A percentile compares a stretch with the other conserved stretches of the same genome.
These are phyloP conservation scores for Parotia lawesii DNA, from an alignment of 2,113 vertebrate genomes.

Conservation along the genomic window DNA sequence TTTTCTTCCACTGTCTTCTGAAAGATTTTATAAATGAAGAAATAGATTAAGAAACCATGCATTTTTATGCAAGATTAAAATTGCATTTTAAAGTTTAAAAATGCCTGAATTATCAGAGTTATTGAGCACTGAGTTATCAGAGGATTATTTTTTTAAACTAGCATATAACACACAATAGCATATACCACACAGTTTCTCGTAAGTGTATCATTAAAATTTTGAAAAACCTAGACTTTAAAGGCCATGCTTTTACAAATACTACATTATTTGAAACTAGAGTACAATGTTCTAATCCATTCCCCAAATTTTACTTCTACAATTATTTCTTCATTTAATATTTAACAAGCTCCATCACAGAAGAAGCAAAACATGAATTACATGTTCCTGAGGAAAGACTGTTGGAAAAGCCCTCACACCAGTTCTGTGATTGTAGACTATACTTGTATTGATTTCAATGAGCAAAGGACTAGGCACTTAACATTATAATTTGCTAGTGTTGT, in stretches of 20 bases:
- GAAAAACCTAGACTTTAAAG: not conserved
- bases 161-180: not conserved
- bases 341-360: not conserved
- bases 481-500: not conserved
- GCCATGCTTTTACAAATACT: not conserved
- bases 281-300: not conserved
- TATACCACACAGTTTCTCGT: not conserved
- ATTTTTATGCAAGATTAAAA: not conserved
- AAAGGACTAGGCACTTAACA: not conserved
- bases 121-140: not conserved
- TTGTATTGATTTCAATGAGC: not conserved
- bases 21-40: not conserved
- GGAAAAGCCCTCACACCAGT: not conserved
- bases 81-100: not conserved
- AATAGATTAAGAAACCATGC: not conserved
- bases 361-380: not conserved
- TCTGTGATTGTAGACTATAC: not conserved
- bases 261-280: not conserved
- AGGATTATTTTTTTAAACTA: not conserved
- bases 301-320: not conserved
- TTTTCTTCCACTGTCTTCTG: not conserved
- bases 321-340: not conserved
- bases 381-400: not conserved
- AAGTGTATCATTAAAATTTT: not conserved
- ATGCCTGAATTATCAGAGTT: not conserved